phyloP scores from a whole-genome alignment of 2,888 invertebrate species.

The Trissonchulus latispiculum region DNA sequence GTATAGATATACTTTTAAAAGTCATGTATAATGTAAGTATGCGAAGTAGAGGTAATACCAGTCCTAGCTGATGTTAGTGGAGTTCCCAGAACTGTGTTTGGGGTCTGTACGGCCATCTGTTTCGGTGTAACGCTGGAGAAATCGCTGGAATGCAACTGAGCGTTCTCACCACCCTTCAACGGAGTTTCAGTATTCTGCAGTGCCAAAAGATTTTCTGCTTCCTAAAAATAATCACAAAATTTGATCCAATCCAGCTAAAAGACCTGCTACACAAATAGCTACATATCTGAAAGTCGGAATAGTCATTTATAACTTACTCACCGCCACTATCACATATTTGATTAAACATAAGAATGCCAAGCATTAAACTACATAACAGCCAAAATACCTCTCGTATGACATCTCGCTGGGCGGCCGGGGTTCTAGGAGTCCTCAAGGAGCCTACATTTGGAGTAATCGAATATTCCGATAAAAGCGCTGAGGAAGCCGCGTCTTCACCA shows the following conservation, averaged over 20 bases:
- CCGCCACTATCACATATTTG: no score
- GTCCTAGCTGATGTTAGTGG: no score
- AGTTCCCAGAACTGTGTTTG: slow-evolving; percentile 78
- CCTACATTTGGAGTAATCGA: slow-evolving; percentile 61
- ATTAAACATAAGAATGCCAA: no score
- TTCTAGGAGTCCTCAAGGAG: slow-evolving; percentile 39
- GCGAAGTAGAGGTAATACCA: slow-evolving; percentile 48
- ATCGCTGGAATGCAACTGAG: slow-evolving; percentile 77
- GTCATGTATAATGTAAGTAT: neutral
- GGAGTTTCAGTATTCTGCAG: slow-evolving; percentile 95
- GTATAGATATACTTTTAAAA: no score
- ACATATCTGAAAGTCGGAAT: no score
- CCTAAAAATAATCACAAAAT: slow-evolving; percentile 65
- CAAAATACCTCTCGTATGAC: neutral
- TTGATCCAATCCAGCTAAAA: no score
- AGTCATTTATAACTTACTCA: no score
- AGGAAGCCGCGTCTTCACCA: slow-evolving; percentile 56
- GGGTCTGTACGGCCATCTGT: slow-evolving; percentile 61
- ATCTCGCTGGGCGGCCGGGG: neutral
- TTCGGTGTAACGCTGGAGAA: slow-evolving; percentile 72
- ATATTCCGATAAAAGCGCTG: slow-evolving; percentile 80
- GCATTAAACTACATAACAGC: no score
- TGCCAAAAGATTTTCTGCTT: slow-evolving; percentile 97
- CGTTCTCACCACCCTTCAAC: slow-evolving; percentile 85
- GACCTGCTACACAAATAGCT: no score